Evolutionary conservation across 2,797 vertebrate species (phyloP).

Genomic region (Huso huso): DNA sequence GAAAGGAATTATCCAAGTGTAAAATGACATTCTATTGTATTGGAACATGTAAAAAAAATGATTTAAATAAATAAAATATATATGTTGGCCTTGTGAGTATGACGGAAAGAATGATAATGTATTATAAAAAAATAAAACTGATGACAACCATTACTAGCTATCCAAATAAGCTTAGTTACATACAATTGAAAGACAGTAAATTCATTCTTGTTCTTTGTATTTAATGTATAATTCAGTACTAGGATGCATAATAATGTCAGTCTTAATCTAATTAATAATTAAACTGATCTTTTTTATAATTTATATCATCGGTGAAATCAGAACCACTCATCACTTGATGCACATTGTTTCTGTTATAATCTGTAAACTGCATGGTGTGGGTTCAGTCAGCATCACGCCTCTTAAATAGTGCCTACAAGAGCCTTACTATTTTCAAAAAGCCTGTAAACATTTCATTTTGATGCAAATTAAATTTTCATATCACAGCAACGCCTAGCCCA

Average conservation of each 20-base stretch:
- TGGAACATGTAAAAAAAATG: neutral
- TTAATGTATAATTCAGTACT: too few relatives aligned
- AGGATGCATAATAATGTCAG: too few relatives aligned
- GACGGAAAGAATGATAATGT: neutral
- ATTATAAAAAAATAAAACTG: neutral
- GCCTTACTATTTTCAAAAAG: conserved; percentile 6
- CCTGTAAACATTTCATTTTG: conserved; percentile 22
- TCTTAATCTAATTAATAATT: too few relatives aligned
- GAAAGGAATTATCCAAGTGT: neutral
- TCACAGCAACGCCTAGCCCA: conserved; percentile 55
- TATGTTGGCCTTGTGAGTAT: neutral
- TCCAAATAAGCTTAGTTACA: neutral
- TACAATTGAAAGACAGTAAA: neutral
- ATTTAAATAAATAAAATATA: neutral
- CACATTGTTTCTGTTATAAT: too few relatives aligned
- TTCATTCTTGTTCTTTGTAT: too few relatives aligned
- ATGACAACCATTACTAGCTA: neutral
- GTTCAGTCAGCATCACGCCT: conserved; percentile 3
- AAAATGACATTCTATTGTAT: neutral
- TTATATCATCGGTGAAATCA: too few relatives aligned
- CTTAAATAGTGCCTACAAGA: neutral
- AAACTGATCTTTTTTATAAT: too few relatives aligned
- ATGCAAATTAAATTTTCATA: conserved; percentile 54
- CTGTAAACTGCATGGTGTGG: neutral
- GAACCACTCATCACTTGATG: too few relatives aligned